phyloP scores from a whole-genome alignment of 1,140 invertebrate genomes.

The Leptopilina clavipes region DNA sequence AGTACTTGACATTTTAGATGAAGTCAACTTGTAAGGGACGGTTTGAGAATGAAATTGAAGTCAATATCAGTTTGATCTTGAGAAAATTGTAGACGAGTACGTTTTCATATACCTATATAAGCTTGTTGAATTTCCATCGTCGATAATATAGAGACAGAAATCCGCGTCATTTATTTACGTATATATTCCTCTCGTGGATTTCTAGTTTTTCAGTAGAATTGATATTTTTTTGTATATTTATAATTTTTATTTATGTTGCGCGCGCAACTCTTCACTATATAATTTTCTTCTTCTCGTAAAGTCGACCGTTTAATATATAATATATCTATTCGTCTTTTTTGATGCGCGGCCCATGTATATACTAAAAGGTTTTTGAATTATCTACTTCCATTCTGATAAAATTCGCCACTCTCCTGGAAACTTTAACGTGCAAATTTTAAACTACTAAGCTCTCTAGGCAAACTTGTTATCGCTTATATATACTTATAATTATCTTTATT shows the following conservation, averaged over 20 bases:
- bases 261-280: no score
- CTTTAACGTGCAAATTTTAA: not conserved
- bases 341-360: no score
- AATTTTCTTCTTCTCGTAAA: no score
- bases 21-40: not conserved
- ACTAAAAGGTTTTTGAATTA: constrained; percentile 26
- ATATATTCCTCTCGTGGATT: no score
- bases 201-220: no score
- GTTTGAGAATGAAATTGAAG: not conserved
- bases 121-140: not conserved
- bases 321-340: no score
- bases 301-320: no score
- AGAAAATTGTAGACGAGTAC: constrained; percentile 20
- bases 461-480: not conserved
- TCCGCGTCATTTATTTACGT: constrained; percentile 13
- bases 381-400: constrained; percentile 15
- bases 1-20: constrained; percentile 13
- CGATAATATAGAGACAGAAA: not conserved
- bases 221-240: no score
- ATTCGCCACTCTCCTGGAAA: not conserved
- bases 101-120: not conserved
- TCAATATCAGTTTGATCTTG: constrained; percentile 22
- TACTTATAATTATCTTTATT: not conserved
- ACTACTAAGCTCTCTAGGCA: not conserved
- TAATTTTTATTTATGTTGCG: no score